Evolutionary conservation across 2,888 invertebrate genomes (phyloP), one percentile per base, ranked within the genome.

Genomic region (Beris morrisii): DNA sequence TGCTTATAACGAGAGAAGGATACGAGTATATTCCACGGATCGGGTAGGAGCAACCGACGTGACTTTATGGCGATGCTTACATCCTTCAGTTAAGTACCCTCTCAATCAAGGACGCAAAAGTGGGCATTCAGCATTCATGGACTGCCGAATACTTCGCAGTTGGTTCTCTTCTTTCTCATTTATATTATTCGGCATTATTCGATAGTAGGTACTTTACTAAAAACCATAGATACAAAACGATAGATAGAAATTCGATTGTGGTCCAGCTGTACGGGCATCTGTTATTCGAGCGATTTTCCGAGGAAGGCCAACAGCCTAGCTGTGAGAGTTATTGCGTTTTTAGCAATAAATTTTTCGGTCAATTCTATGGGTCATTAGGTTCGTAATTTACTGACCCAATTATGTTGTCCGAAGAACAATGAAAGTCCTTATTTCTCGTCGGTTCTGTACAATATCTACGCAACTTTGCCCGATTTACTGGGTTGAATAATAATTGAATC

Each of bases 311-410:
- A 50, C 43, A 50, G 52, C 50, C 38, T 22, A 22, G 22, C 50
- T 52, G 52, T 50, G 46, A 50, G 52, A 43, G 61, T 50, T 61
- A 43, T 61, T 52, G 38, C 52, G 46, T 61, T 38, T 52, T 61
- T 61, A 5, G 52, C 61, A 12, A 61, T 61, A 61, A 61, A 61
- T 61, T 61, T 50, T 61, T 32, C 50, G 61, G 38, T 30, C 50
- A 61, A 61, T 61, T 61, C 50, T 61, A 61, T 52, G 61, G 61
- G 50, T 61, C 61, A 61, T 61, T 61, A 61, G 61, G 61, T 38
- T 38, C n/a, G 61, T 50, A 61, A 61, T 61, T 61, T 61, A 61
- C 46, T 43, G 61, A 61, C 50, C 61, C 61, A 61, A 50, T 61
- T 61, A 61, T 52, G 38, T 61, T 61, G 48, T n/a, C 5, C 48